These are phyloP conservation scores for Cephalopholis sonnerati DNA, from an alignment of 2,113 vertebrate genomes.

Conservation along the genomic window DNA sequence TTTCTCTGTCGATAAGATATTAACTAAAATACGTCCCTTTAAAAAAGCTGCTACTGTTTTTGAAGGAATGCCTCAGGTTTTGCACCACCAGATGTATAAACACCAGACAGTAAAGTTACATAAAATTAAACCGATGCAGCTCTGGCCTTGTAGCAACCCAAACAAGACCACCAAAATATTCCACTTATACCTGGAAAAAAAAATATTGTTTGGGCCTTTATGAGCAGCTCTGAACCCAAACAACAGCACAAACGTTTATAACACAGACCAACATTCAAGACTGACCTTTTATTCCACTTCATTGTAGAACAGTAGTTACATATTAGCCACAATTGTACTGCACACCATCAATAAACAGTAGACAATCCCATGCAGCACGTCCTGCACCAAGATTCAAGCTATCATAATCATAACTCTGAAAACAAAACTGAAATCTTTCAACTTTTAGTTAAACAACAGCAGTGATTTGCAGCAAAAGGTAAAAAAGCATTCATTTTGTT, in stretches of 20 bases:
- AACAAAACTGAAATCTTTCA: no score
- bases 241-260: background rate
- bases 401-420: background rate
- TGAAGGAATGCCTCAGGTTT: slow-evolving; percentile 4
- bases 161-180: no score
- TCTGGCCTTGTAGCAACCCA: background rate
- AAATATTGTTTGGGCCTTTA: background rate
- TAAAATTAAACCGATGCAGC: background rate
- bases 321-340: slow-evolving; percentile 5
- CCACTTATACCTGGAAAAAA: background rate
- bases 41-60: background rate
- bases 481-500: background rate
- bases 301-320: slow-evolving; percentile 22
- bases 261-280: background rate
- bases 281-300: slow-evolving; percentile 23
- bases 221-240: background rate
- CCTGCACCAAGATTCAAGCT: background rate
- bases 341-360: slow-evolving; percentile 6
- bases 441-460: background rate
- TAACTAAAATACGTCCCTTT: background rate
- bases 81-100: background rate
- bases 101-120: background rate
- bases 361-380: background rate
- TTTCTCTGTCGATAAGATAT: slow-evolving; percentile 11
- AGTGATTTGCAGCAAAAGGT: background rate